These are phyloP conservation scores for Aphyosemion australe DNA, from an alignment of 2,113 vertebrate genomes.

Conservation along the genomic window DNA sequence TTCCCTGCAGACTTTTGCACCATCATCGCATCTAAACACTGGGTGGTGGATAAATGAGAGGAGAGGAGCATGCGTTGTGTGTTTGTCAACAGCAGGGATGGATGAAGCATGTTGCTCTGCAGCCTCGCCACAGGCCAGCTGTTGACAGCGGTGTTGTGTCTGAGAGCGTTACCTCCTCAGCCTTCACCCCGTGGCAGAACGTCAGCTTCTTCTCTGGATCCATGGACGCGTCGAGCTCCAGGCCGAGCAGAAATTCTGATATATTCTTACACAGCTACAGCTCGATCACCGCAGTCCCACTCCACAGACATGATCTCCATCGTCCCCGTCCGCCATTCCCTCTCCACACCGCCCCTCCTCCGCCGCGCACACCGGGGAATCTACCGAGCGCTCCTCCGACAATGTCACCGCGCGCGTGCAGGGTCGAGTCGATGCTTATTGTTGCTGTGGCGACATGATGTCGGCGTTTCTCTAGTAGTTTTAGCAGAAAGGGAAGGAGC, in stretches of 20 bases:
- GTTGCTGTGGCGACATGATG: constrained; percentile 14
- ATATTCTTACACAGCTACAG: constrained; percentile 31
- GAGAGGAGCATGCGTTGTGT: constrained; percentile 2
- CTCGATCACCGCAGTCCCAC: constrained; percentile 63
- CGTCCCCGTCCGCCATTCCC: constrained; percentile 69
- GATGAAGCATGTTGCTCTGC: constrained; percentile 56
- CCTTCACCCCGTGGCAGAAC: constrained; percentile 72
- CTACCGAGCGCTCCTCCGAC: not conserved
- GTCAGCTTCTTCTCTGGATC: constrained; percentile 78
- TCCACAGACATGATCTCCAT: constrained; percentile 43
- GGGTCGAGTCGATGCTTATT: not conserved
- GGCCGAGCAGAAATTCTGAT: constrained; percentile 10
- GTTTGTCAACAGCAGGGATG: constrained; percentile 53
- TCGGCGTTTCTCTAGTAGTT: constrained; percentile 37
- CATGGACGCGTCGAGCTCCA: constrained; percentile 54
- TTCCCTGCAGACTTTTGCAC: too few relatives aligned
- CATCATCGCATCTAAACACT: too few relatives aligned
- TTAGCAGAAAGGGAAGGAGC: constrained; percentile 32
- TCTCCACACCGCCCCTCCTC: constrained; percentile 50
- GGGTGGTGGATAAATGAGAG: too few relatives aligned
- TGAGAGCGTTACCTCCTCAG: constrained; percentile 65
- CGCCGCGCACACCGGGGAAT: constrained; percentile 11
- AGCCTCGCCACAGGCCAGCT: constrained; percentile 55
- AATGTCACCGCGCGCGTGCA: constrained; percentile 16
- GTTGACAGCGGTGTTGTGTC: constrained; percentile 48